phyloP scores from a whole-genome alignment of 2,888 invertebrate genomes.

The Yponomeuta evonymella region DNA sequence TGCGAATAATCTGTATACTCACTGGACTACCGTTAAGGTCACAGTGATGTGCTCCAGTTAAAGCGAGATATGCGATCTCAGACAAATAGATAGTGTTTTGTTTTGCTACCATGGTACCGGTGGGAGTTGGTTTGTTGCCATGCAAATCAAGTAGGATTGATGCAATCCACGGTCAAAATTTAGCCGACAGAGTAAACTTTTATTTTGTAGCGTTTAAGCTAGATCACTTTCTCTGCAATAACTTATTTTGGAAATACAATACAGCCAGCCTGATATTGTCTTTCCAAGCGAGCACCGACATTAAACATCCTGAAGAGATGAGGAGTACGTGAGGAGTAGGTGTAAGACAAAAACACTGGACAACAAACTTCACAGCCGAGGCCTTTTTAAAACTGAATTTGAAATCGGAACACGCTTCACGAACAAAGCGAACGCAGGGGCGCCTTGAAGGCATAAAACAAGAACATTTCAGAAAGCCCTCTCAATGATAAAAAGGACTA shows the following conservation, averaged over 20 bases:
- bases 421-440: not conserved
- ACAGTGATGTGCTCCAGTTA: constrained; percentile 39
- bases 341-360: not conserved
- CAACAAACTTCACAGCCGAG: not conserved
- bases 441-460: not conserved
- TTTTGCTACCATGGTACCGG: not conserved
- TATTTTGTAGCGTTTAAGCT: too few species aligned
- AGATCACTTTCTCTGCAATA: too few species aligned
- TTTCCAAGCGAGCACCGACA: too few species aligned
- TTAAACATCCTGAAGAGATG: too few species aligned
- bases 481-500: too few species aligned
- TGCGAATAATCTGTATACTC: not conserved
- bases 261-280: too few species aligned
- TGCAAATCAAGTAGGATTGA: too few species aligned
- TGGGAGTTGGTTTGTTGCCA: not conserved
- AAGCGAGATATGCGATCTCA: not conserved
- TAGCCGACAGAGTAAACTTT: too few species aligned
- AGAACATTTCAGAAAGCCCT: too few species aligned
- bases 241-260: too few species aligned
- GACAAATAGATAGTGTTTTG: not conserved
- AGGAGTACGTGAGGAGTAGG: too few species aligned
- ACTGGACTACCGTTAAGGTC: constrained; percentile 45
- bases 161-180: too few species aligned
- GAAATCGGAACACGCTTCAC: not conserved
- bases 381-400: not conserved